Evolutionary conservation across 1,140 invertebrate species (phyloP).

Genomic region (Tetramorium simillimum): DNA sequence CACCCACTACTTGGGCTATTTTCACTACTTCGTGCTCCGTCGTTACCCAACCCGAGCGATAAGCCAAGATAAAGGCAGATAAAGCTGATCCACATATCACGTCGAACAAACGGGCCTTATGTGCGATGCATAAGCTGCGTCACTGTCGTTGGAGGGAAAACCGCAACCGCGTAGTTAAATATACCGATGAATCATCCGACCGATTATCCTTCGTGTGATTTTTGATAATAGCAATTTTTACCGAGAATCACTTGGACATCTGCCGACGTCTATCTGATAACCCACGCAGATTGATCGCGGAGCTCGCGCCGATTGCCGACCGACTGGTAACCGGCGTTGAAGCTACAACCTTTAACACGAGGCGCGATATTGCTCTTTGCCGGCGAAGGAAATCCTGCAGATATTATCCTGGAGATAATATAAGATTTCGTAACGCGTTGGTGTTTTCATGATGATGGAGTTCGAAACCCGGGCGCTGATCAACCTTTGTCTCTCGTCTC

Average conservation of each 20-base stretch:
- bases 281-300: conserved; percentile 15
- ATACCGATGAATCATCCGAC: not conserved
- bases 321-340: conserved; percentile 59
- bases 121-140: not conserved
- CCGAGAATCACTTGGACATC: not conserved
- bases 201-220: not conserved
- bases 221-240: conserved; percentile 32
- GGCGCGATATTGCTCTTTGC: not conserved
- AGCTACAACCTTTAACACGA: not conserved
- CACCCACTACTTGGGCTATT: not conserved
- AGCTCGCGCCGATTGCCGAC: conserved; percentile 65
- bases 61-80: conserved; percentile 9
- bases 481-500: conserved; percentile 76
- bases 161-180: not conserved
- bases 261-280: not conserved
- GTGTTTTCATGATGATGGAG: conserved; percentile 73
- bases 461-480: conserved; percentile 80
- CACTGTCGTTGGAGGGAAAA: not conserved
- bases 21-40: not conserved
- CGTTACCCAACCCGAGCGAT: not conserved
- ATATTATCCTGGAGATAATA: not conserved
- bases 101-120: too few relatives aligned
- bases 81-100: not conserved
- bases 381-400: not conserved
- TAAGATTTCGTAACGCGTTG: conserved; percentile 12